Evolutionary conservation across 2,888 invertebrate species (phyloP).

Genomic region (Spisula subtruncata): DNA sequence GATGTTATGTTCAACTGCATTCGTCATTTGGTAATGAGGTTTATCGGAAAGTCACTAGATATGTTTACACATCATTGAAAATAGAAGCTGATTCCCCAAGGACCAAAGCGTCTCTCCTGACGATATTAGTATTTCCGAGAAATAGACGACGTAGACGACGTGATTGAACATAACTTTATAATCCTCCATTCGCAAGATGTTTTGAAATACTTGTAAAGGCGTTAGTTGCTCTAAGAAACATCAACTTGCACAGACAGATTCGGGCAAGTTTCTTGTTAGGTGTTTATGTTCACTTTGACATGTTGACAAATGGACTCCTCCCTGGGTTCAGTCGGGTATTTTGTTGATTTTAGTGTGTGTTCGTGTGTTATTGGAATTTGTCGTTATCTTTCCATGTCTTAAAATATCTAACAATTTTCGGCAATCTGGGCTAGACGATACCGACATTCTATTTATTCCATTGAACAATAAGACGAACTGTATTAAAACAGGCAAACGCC

Average conservation of each 20-base stretch:
- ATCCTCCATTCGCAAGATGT: neutral
- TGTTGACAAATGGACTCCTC: neutral
- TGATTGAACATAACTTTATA: neutral
- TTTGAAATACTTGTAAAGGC: neutral
- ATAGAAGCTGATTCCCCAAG: neutral
- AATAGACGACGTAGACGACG: neutral
- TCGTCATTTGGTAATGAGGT: too few relatives aligned
- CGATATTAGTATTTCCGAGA: neutral
- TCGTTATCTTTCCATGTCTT: too few relatives aligned
- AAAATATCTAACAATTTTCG: too few relatives aligned
- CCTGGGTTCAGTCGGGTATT: too few relatives aligned
- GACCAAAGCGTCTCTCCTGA: neutral
- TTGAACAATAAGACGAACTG: too few relatives aligned
- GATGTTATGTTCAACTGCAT: neutral
- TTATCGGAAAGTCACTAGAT: neutral
- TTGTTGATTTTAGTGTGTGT: too few relatives aligned
- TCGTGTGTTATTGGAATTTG: too few relatives aligned
- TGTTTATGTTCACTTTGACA: neutral
- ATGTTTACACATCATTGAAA: neutral
- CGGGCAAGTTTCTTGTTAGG: neutral
- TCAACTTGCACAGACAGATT: neutral
- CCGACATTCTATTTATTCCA: too few relatives aligned
- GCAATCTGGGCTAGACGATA: too few relatives aligned
- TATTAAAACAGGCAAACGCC: too few relatives aligned
- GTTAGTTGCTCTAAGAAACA: neutral